Percentiles rank a stretch among this genome's conserved stretches.
Evolutionary conservation across 1,140 invertebrate genomes (phyloP).

Genomic region (Camponotus pennsylvanicus): DNA sequence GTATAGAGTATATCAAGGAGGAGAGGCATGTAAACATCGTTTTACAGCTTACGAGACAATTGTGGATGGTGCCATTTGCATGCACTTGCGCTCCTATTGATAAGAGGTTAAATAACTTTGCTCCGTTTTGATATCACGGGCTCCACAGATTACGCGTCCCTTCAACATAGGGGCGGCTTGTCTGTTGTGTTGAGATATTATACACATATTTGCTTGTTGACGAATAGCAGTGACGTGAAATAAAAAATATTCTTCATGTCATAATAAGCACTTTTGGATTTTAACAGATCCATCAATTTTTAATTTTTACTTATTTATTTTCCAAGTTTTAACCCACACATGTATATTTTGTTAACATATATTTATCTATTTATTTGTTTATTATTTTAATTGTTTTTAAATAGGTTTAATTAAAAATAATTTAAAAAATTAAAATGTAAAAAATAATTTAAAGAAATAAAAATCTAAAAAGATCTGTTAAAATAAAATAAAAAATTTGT

Average conservation of each 20-base stretch:
- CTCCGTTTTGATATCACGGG: constrained; percentile 49
- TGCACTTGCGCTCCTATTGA: constrained; percentile 14
- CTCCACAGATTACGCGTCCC: constrained; percentile 46
- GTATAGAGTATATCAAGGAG: not conserved
- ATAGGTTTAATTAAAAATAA: no score
- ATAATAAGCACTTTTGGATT: constrained; percentile 24
- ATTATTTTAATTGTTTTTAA: no score
- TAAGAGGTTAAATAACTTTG: constrained; percentile 65
- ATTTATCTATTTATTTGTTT: no score
- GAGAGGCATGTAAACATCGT: not conserved
- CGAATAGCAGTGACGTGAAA: not conserved
- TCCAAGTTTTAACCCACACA: no score
- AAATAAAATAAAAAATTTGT: no score
- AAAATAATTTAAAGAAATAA: no score
- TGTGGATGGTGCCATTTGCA: not conserved
- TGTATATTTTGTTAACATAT: no score
- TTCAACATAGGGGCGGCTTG: constrained; percentile 12
- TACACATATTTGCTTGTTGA: constrained; percentile 6
- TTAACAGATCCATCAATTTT: not conserved
- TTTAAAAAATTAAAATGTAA: no score
- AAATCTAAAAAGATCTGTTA: no score
- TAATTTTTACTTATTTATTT: no score
- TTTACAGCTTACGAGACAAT: constrained; percentile 2
- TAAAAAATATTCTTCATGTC: not conserved
- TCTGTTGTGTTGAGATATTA: not conserved